Evolutionary conservation across 2,113 vertebrate genomes (phyloP), one percentile per base, ranked within the genome.

Genomic region (Aptenodytes forsteri): DNA sequence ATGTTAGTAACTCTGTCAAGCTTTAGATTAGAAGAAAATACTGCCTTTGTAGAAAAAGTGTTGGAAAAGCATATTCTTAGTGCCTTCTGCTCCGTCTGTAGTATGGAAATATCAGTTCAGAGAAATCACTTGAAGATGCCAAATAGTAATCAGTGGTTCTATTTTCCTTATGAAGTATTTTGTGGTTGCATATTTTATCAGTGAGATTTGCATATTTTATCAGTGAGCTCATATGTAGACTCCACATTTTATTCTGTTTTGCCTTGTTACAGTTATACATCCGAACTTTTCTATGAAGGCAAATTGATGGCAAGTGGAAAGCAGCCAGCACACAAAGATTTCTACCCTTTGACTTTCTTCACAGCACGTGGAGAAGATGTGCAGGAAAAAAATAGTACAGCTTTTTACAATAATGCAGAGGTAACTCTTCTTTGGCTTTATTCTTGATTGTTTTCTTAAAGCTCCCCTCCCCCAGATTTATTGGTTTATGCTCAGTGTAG

Each of bases 321-420:
- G 97, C 99, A 99, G 82, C 99, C 99, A 42, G 99, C 99, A 58
- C 99, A 99, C 96, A 99, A 99, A 97, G 99, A 99, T 97, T 99
- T 99, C 98, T 99, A 99, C 96, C 99, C 99, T 38, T 98, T 99
- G 76, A 99, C 99, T 80, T 99, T 99, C 98, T 99, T 99, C 98
- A 99, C 99, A 83, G 99, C 99, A 73, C 98, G 99, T 90, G 99
- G 99, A 93, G 99, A 99, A 98, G 99, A 99, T 90, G 99, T 99
- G 17, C 99, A 99, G 96, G 99, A 99, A 97, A 99, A 99, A 98
- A 99, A 99, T 16, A 99, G 99, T 98, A 99, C 99, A 61, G 99
- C 99, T 81, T 99, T 99, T 98, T 99, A 99, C 98, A 99, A 99
- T 97, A 99, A 99, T 47, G 99, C 99, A 78, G 99, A 99, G 99